Conservation (phyloP, 2,888 invertebrate species). For the Papilio protenor region DNA sequence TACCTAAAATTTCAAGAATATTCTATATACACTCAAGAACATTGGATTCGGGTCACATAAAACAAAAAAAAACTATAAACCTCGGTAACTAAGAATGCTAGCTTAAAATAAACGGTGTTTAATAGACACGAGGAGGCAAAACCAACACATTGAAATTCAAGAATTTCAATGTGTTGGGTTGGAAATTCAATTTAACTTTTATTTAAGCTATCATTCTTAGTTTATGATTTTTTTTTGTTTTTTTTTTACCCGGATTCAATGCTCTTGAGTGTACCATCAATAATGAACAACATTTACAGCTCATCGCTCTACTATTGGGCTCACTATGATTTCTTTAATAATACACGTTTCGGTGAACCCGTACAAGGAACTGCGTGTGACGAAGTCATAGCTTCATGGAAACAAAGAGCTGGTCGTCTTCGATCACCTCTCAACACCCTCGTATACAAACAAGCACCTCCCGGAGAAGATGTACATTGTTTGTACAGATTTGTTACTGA, state of each 20-base stretch:
- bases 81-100: too few species aligned
- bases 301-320: slow-evolving; percentile 98
- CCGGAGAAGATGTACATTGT: slow-evolving; percentile 90
- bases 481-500: slow-evolving; percentile 94
- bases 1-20: neutral
- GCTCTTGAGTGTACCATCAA: neutral
- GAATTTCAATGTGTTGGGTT: too few species aligned
- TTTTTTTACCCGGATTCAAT: too few species aligned
- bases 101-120: too few species aligned
- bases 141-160: too few species aligned
- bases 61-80: neutral
- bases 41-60: neutral
- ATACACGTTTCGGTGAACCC: slow-evolving; percentile 93
- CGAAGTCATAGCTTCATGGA: slow-evolving; percentile 94
- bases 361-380: slow-evolving; percentile 93
- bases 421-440: slow-evolving; percentile 94
- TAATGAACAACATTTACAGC: slow-evolving; percentile 60
- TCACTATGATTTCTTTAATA: slow-evolving; percentile 97
- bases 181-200: too few species aligned
- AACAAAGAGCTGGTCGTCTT: slow-evolving; percentile 89
- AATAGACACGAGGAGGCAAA: too few species aligned
- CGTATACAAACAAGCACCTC: slow-evolving; percentile 91
- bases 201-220: too few species aligned
- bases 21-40: neutral
- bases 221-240: too few species aligned